Evolutionary conservation across 2,888 invertebrate genomes (phyloP), one percentile per base, ranked within the genome.

Genomic region (Aspidiotus destructor): DNA sequence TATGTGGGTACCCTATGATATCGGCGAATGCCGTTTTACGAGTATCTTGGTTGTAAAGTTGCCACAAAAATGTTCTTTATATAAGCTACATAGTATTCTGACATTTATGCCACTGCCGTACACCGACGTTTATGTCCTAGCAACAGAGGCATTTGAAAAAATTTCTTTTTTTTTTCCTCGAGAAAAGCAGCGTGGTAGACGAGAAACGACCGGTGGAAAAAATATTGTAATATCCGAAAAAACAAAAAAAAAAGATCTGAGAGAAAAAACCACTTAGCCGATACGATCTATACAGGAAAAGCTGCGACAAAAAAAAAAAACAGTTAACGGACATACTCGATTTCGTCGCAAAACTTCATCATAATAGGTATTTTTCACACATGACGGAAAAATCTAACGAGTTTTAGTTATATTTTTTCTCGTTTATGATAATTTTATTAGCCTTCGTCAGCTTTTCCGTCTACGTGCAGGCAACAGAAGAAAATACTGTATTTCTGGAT

Each of bases 21-120:
- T 65, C 57, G 65, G 65, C 55, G 65, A 65, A 65, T 57, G 41
- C 65, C 65, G 44, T 65, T 65, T 65, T 65, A 65, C 65, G 65
- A 65, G 65, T 65, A 65, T 10, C 65, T 57, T 58, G 65, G 65
- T 65, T 57, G 65, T 65, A 65, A 65, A 65, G 65, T 65, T 65
- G 57, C 65, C 65, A 55, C 65, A 65, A 42, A 65, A 65, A 65
- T 65, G 65, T 44, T 65, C 65, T 65, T 65, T 57, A 57, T 55
- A 41, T 65, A 65, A 65, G 65, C 57, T 65, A 65, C 65, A 65
- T 65, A 57, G 65, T 65, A 65, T 65, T 57, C 44, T 65, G 57
- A 65, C 65, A 55, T 65, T 65, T 65, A 65, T 65, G 65, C 65
- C 41, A 55, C 55, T 44, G 16, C 65, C 55, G 41, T 55, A 55